Conservation (phyloP, 2,888 invertebrate species). For the Lepidocyrtoides sp. region DNA sequence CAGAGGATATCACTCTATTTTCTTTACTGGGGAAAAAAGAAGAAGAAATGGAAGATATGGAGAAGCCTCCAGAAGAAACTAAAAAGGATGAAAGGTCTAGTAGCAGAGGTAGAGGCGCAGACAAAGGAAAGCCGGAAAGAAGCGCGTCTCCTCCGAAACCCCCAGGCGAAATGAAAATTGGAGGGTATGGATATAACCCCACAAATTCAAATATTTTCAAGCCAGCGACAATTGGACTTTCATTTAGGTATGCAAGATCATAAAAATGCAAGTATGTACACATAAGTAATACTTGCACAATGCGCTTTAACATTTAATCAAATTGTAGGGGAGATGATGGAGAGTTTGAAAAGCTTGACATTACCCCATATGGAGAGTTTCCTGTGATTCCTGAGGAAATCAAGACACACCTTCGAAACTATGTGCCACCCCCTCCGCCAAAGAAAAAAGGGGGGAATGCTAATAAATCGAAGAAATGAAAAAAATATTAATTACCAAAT, state of each 20-base stretch:
- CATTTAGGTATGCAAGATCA: conserved; percentile 43
- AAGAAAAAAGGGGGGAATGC: background rate
- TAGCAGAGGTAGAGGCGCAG: background rate
- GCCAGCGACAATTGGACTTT: conserved; percentile 62
- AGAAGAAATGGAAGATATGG: conserved; percentile 74
- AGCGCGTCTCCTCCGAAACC: conserved; percentile 47
- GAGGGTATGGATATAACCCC: conserved; percentile 58
- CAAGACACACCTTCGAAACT: conserved; percentile 73
- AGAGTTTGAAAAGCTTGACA: conserved; percentile 70
- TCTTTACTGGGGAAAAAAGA: conserved; percentile 55
- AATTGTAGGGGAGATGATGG: conserved; percentile 68
- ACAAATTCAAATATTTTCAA: conserved; percentile 57
- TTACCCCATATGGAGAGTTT: conserved; percentile 67
- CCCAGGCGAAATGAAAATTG: conserved; percentile 55
- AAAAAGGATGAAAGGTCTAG: conserved; percentile 56
- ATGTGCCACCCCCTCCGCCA: conserved; percentile 71
- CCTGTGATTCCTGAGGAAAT: conserved; percentile 75
- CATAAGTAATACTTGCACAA: background rate
- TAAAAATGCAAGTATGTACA: background rate
- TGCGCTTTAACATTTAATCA: background rate
- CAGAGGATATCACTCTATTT: conserved; percentile 71
- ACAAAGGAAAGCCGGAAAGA: conserved; percentile 35
- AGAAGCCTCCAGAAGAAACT: conserved; percentile 54
- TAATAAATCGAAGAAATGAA: too few species aligned
- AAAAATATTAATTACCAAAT: background rate